Base-by-base conservation (phyloP, 1,140 invertebrate genomes). In the Conus betulinus region DNA sequence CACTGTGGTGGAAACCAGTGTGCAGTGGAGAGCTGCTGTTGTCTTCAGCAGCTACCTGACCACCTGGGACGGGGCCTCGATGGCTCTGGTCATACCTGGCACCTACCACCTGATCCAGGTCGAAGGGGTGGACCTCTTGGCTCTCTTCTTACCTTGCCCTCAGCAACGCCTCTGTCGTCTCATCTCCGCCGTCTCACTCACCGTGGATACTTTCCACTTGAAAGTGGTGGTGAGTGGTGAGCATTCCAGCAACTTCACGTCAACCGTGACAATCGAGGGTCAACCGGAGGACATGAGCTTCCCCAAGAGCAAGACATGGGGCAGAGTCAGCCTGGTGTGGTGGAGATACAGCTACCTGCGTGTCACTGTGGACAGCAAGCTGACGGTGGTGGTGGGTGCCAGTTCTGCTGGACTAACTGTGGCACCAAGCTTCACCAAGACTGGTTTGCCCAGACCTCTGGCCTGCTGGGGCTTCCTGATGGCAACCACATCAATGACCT, bases 91-190 rank as follows among this genome's bases (percentile, higher is more conserved):
- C 52, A 71, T 81, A 5, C 89, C 89, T 20, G 91, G 91, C 53
- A 74, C 89, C 20, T 92, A 92, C 87, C 82, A 85, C 7, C 83
- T 91, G 11, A 76, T 90, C 3, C 52, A 53, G 23, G 27, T 87
- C 7, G 39, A 83, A 5, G 87, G 82, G 11, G 27, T 91, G 53
- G 71, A 86, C 52, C 83, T 91, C 17, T 71, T 90, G 67, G 88
- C 83, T 78, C 82, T 91, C 11, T 91, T 91, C 76, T 63, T 85
- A 84, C 91, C 91, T 17, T 92, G 91, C 85, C 87, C 51, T 23
- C 79, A 87, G 63, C 63, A 85, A 51, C 78, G 88, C 53, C 71
- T 20, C 20, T 92, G 91, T 81, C 76, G 91, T 67, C 25, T 85
- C 23, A 52, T 92, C 20, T 87, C 82, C n/a, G 85, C 88, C n/a